phyloP scores from a whole-genome alignment of 2,113 vertebrate genomes.

The Scatophagus argus region DNA sequence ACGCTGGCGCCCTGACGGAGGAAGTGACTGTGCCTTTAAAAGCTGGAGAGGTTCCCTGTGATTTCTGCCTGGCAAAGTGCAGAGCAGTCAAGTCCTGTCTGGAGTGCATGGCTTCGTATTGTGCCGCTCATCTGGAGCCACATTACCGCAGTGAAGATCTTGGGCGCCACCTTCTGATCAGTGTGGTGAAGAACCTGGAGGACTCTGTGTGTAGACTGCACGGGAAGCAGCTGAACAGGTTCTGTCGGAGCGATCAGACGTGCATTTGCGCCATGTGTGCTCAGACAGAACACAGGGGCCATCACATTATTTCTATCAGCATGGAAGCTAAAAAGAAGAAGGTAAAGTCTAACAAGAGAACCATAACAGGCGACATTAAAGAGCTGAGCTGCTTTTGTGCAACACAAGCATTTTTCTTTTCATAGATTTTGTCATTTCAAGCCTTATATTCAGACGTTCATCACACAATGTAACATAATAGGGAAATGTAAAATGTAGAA shows the following conservation, averaged over 20 bases:
- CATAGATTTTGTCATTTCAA: not conserved
- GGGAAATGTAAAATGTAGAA: too few species aligned
- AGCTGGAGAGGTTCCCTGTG: constrained; percentile 80
- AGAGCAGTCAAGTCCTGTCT: constrained; percentile 80
- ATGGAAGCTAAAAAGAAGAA: constrained; percentile 56
- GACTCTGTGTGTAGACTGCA: constrained; percentile 71
- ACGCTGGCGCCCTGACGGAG: not conserved
- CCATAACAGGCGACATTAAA: not conserved
- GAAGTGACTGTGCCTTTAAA: constrained; percentile 7
- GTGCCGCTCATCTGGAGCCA: constrained; percentile 77
- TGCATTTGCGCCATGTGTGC: constrained; percentile 79
- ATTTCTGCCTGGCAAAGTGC: constrained; percentile 73
- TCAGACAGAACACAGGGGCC: constrained; percentile 78
- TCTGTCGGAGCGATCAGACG: constrained; percentile 72
- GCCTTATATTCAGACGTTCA: too few species aligned
- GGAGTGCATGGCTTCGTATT: constrained; percentile 82
- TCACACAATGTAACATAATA: too few species aligned
- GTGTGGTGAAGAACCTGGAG: constrained; percentile 83
- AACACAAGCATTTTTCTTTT: not conserved
- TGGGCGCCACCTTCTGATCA: constrained; percentile 88
- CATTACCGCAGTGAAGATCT: constrained; percentile 79
- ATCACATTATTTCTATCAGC: constrained; percentile 67
- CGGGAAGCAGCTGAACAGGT: constrained; percentile 72
- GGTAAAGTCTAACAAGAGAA: constrained; percentile 20
- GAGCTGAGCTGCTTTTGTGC: not conserved